phyloP scores from a whole-genome alignment of 2,888 invertebrate genomes.

The Drosophila sordidapex region DNA sequence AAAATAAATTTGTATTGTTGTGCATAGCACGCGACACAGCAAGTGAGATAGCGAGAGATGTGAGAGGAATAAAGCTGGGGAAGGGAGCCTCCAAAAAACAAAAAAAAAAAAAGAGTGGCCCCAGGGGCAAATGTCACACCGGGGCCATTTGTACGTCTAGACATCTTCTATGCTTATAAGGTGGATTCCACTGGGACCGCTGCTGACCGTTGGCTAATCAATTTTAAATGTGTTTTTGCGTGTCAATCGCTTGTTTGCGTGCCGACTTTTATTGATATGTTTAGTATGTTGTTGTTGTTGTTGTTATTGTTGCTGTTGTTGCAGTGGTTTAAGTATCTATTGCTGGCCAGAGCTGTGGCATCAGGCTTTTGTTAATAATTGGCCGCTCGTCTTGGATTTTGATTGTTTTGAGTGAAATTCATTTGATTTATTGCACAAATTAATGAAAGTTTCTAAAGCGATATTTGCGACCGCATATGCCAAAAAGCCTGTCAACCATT shows the following conservation, averaged over 20 bases:
- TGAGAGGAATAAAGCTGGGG: background rate
- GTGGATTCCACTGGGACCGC: slow-evolving; percentile 37
- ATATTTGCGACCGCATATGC: slow-evolving; percentile 18
- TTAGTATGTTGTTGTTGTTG: slow-evolving; percentile 37
- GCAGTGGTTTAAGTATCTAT: slow-evolving; percentile 21
- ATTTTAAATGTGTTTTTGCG: slow-evolving; percentile 81
- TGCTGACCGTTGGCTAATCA: slow-evolving; percentile 66
- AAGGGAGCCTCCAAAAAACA: slow-evolving; percentile 3
- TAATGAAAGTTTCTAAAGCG: slow-evolving; percentile 62
- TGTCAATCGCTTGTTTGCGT: slow-evolving; percentile 81
- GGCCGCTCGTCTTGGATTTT: slow-evolving; percentile 64
- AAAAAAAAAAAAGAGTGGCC: slow-evolving; percentile 29
- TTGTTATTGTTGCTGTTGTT: slow-evolving; percentile 35
- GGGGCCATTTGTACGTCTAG: slow-evolving; percentile 61
- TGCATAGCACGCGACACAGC: slow-evolving; percentile 74
- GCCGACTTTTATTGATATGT: slow-evolving; percentile 78
- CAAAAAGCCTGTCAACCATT: slow-evolving; percentile 40
- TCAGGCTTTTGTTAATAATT: slow-evolving; percentile 70
- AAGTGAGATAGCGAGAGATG: slow-evolving; percentile 6
- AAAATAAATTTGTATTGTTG: slow-evolving; percentile 59
- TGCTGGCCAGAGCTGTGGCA: slow-evolving; percentile 19
- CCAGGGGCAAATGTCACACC: slow-evolving; percentile 75
- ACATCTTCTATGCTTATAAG: slow-evolving; percentile 66
- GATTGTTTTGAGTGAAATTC: slow-evolving; percentile 78
- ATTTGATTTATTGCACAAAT: slow-evolving; percentile 80